These are phyloP conservation scores for Drosophila engyochracea DNA, from an alignment of 2,888 invertebrate species.

Conservation along the genomic window DNA sequence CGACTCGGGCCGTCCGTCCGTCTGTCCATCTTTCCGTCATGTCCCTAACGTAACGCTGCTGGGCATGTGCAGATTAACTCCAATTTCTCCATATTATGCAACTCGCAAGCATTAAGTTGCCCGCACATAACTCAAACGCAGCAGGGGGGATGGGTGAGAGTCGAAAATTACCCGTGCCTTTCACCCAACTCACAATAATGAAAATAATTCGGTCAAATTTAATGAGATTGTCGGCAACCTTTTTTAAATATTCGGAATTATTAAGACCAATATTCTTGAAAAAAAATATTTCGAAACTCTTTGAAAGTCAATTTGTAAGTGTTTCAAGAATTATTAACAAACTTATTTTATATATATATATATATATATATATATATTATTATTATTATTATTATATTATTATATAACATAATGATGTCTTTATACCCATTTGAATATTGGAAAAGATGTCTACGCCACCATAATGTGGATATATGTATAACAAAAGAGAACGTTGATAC, in stretches of 20 bases:
- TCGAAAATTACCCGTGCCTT: conserved; percentile 24
- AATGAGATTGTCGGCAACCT: conserved; percentile 67
- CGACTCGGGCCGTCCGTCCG: background rate
- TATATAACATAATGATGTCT: background rate
- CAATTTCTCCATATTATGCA: conserved; percentile 56
- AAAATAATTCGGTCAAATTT: conserved; percentile 64
- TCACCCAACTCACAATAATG: conserved; percentile 26
- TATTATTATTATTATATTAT: too few species aligned
- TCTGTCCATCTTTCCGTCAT: background rate
- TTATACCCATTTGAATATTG: background rate
- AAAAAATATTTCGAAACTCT: too few species aligned
- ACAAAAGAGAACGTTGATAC: background rate
- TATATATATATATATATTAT: conserved; percentile 5
- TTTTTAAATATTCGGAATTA: conserved; percentile 39
- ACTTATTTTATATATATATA: too few species aligned
- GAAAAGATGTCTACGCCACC: background rate
- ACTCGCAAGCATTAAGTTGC: conserved; percentile 41
- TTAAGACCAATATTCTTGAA: too few species aligned
- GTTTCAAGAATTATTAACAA: too few species aligned
- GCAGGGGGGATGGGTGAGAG: background rate
- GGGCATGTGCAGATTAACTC: conserved; percentile 48
- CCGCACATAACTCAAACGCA: conserved; percentile 54
- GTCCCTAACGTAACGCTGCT: conserved; percentile 28
- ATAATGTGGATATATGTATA: background rate
- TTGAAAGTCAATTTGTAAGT: too few species aligned